A percentile compares a stretch with the other conserved stretches of the same genome.
Conservation (phyloP, 2,797 vertebrate genomes). For the Macroramphosus scolopax region DNA sequence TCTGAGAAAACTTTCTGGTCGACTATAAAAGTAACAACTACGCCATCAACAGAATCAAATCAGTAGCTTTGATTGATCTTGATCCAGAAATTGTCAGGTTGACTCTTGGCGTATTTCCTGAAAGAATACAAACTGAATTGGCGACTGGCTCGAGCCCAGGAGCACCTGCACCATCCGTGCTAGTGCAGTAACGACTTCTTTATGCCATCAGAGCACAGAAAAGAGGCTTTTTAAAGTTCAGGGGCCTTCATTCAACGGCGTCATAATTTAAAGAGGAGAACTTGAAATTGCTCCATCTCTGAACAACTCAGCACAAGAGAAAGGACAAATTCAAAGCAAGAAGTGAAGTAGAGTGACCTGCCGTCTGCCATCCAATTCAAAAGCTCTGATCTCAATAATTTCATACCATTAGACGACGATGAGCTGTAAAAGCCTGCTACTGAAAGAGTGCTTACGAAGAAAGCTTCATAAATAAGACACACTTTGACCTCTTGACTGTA, state of each 20-base stretch:
- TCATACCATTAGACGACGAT: constrained; percentile 19
- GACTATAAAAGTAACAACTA: too few relatives aligned
- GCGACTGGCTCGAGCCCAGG: neutral
- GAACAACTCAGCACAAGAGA: constrained; percentile 1
- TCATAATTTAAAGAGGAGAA: constrained; percentile 1
- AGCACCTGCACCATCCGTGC: too few relatives aligned
- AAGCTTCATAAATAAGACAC: constrained; percentile 25
- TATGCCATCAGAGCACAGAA: constrained; percentile 1
- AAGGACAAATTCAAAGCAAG: neutral
- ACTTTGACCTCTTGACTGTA: constrained; percentile 20
- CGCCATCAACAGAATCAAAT: too few relatives aligned
- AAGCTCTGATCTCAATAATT: constrained; percentile 34
- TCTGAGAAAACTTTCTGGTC: too few relatives aligned
- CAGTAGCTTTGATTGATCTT: constrained; percentile 11
- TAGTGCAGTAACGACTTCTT: neutral
- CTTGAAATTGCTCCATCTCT: constrained; percentile 5
- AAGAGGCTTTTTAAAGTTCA: neutral
- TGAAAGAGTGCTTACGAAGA: constrained; percentile 7
- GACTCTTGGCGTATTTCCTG: constrained; percentile 2
- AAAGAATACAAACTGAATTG: constrained; percentile 18
- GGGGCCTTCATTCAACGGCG: neutral
- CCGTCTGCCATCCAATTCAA: constrained; percentile 7
- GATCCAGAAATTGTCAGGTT: constrained; percentile 7
- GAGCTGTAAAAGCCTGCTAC: constrained; percentile 32
- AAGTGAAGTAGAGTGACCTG: constrained; percentile 12